A percentile compares a stretch with the other conserved stretches of the same genome.
These are phyloP conservation scores for Columba guinea DNA, from an alignment of 2,797 vertebrate genomes.

Conservation along the genomic window DNA sequence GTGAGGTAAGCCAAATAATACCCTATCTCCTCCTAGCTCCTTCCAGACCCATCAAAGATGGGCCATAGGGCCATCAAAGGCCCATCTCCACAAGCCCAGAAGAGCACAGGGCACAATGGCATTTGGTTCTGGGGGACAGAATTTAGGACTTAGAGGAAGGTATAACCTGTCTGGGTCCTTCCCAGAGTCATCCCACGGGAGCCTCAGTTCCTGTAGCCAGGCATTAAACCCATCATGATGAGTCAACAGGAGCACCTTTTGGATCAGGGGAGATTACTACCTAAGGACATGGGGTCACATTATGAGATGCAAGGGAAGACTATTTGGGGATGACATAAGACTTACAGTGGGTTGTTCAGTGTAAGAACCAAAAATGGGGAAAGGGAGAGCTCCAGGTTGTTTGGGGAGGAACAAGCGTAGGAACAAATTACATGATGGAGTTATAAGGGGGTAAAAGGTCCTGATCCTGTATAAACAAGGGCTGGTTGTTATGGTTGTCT, in stretches of 20 bases:
- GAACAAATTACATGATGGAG: not conserved
- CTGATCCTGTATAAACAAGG: not conserved
- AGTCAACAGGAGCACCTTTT: not conserved
- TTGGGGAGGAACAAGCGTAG: not conserved
- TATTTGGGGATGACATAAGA: not conserved
- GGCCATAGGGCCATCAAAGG: not conserved
- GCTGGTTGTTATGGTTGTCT: not conserved
- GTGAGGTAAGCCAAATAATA: not conserved
- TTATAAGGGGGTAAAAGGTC: not conserved
- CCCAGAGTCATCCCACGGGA: not conserved
- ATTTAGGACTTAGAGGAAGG: not conserved
- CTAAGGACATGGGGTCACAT: not conserved
- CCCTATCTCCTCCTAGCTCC: not conserved
- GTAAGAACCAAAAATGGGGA: not conserved
- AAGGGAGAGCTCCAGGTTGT: not conserved
- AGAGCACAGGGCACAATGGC: not conserved
- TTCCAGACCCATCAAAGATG: not conserved
- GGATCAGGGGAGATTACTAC: accelerated
- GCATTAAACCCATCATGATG: not conserved
- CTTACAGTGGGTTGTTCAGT: not conserved
- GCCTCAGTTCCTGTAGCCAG: not conserved
- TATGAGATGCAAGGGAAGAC: not conserved
- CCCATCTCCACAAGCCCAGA: not conserved
- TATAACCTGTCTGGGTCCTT: not conserved
- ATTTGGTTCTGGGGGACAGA: not conserved